A percentile compares a stretch with the other conserved stretches of the same genome.
Conservation (phyloP, 1,140 invertebrate species). For the Leptonema lineaticorne region DNA sequence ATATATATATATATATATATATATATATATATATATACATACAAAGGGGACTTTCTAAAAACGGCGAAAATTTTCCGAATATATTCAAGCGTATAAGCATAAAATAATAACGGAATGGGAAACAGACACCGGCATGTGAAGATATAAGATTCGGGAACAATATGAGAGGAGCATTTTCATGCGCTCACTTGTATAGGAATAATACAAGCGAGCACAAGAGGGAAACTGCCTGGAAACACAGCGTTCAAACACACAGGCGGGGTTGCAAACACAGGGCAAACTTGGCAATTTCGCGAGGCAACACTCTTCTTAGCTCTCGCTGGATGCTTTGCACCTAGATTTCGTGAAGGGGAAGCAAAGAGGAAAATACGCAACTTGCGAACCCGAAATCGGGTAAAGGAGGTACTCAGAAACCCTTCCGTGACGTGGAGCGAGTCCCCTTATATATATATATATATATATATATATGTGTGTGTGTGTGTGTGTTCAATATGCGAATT, state of each 20-base stretch:
- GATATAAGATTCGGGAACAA: constrained; percentile 4
- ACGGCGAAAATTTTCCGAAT: too few species aligned
- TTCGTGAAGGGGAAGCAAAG: not conserved
- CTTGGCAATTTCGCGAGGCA: constrained; percentile 40
- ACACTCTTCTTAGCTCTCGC: constrained; percentile 5
- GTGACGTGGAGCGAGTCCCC: too few species aligned
- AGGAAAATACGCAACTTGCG: constrained; percentile 17
- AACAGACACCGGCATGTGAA: not conserved
- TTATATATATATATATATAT: not conserved
- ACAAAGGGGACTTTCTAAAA: too few species aligned
- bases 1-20: not conserved
- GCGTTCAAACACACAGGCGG: constrained; percentile 18
- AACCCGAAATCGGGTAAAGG: constrained; percentile 3
- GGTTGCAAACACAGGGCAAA: constrained; percentile 38
- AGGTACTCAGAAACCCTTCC: not conserved
- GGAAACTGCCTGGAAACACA: constrained; percentile 10
- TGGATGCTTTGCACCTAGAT: constrained; percentile 7
- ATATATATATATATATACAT: not conserved
- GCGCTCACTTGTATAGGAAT: not conserved
- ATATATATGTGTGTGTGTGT: not conserved
- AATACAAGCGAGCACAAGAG: not conserved
- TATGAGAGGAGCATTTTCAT: constrained; percentile 10
- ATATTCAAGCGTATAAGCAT: not conserved
- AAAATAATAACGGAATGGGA: not conserved
- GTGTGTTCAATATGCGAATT: constrained; percentile 37